Evolutionary conservation across 37 sponge, comb jelly and placozoan species (phyloP).

Genomic region (Ianthella basta): DNA sequence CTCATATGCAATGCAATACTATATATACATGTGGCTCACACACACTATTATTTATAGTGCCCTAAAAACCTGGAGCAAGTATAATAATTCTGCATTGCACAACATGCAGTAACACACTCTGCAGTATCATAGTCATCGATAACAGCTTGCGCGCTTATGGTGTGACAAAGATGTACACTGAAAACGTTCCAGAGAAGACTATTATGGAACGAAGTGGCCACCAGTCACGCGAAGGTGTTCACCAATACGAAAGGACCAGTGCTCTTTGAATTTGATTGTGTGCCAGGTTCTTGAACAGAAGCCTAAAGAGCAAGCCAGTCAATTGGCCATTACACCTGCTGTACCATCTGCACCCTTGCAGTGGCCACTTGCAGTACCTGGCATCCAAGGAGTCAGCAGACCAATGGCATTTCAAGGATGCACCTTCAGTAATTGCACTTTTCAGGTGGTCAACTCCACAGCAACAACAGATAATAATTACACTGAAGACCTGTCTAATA

Average conservation of each 20-base stretch:
- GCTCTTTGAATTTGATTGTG: too few species aligned
- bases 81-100: too few species aligned
- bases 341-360: background rate
- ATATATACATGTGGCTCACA: too few species aligned
- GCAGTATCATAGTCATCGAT: too few species aligned
- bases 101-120: too few species aligned
- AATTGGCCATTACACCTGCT: background rate
- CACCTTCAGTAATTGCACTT: conserved; percentile 27
- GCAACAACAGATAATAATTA: background rate
- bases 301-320: background rate
- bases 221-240: background rate
- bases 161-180: conserved; percentile 26
- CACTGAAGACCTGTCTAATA: too few species aligned
- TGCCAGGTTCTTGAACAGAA: background rate
- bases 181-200: conserved; percentile 7
- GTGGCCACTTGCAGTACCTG: background rate
- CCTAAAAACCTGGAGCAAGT: too few species aligned
- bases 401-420: conserved; percentile 9
- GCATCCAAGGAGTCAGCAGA: background rate
- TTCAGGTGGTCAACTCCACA: conserved; percentile 6
- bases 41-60: too few species aligned
- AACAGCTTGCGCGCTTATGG: conserved; percentile 28
- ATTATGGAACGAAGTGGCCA: conserved; percentile 36
- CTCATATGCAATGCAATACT: too few species aligned
- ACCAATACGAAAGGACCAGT: conserved; percentile 10